phyloP scores from a whole-genome alignment of 2,888 invertebrate genomes.

The Lasioglossum villosulum region DNA sequence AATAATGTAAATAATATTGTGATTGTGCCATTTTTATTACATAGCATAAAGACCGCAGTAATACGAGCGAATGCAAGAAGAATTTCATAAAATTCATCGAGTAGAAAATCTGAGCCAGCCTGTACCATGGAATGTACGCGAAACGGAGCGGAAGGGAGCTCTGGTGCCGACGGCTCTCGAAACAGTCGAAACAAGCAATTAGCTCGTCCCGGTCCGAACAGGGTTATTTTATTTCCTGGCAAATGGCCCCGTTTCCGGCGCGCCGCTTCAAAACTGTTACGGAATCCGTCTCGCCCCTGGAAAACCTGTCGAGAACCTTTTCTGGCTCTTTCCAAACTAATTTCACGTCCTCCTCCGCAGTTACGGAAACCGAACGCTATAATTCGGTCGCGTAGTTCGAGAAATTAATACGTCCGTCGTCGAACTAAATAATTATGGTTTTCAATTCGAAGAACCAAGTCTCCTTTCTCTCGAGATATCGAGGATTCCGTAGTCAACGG shows the following conservation, averaged over 20 bases:
- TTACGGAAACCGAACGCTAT: background rate
- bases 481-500: background rate
- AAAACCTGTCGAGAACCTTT: slow-evolving; percentile 34
- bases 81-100: background rate
- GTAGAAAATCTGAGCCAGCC: background rate
- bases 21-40: no score
- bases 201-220: slow-evolving; percentile 51
- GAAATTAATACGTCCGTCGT: slow-evolving; percentile 8
- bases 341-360: background rate
- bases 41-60: background rate
- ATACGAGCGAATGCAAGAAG: background rate
- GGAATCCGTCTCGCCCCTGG: slow-evolving; percentile 44
- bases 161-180: slow-evolving; percentile 30
- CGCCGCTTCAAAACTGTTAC: slow-evolving; percentile 55
- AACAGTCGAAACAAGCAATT: slow-evolving; percentile 67
- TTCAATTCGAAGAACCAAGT: background rate
- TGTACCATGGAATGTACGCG: slow-evolving; percentile 24
- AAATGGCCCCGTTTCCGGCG: slow-evolving; percentile 72
- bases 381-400: background rate
- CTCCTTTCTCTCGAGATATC: background rate
- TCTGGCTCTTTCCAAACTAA: background rate
- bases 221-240: slow-evolving; percentile 74
- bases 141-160: slow-evolving; percentile 17
- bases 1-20: no score
- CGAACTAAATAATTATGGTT: background rate